A percentile compares a stretch with the other conserved stretches of the same genome.
Conservation (phyloP, 1,140 invertebrate species). For the Aplysia californica region DNA sequence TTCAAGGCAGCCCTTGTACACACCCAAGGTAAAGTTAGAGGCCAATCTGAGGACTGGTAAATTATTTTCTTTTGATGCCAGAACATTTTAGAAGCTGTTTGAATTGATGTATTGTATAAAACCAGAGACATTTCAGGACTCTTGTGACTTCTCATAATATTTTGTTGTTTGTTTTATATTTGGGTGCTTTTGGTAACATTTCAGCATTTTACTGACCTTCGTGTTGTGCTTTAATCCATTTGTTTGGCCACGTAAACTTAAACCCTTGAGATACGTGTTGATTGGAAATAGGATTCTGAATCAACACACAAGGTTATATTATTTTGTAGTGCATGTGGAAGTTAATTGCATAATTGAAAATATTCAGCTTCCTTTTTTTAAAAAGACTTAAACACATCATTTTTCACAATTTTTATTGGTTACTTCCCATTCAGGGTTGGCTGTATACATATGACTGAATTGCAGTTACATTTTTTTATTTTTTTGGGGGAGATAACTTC, state of each 20-base stretch:
- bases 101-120: neutral
- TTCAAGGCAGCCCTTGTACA: constrained; percentile 37
- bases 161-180: neutral
- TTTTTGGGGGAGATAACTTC: neutral
- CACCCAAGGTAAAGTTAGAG: constrained; percentile 39
- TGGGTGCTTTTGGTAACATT: neutral
- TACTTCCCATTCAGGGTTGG: too few species aligned
- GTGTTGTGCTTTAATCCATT: too few species aligned
- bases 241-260: too few species aligned
- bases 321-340: too few species aligned
- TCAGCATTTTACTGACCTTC: too few species aligned
- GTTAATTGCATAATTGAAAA: too few species aligned
- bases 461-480: neutral
- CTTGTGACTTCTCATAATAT: neutral
- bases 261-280: too few species aligned
- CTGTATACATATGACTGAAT: neutral
- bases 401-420: too few species aligned
- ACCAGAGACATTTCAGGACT: neutral
- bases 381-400: too few species aligned
- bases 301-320: too few species aligned
- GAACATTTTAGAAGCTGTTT: neutral
- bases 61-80: neutral
- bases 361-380: too few species aligned
- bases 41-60: neutral
- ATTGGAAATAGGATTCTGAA: too few species aligned